A percentile compares a stretch with the other conserved stretches of the same genome.
Conservation (phyloP, 2,797 vertebrate genomes). For the Trachops cirrhosus region DNA sequence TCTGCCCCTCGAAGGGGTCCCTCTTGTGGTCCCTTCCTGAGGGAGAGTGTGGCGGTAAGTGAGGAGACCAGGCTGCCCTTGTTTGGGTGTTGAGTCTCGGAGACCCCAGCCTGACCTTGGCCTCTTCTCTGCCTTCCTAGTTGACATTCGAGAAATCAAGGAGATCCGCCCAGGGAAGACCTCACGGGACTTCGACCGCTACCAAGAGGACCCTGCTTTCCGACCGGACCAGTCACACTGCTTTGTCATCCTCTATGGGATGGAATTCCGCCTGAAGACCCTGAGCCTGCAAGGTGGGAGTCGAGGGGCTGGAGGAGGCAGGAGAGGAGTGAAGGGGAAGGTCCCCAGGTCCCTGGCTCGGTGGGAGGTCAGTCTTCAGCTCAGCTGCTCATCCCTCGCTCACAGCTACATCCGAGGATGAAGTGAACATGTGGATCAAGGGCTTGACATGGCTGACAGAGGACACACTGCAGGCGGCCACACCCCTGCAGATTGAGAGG, state of each 20-base stretch:
- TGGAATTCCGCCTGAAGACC: conserved; percentile 96
- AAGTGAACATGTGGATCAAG: conserved; percentile 98
- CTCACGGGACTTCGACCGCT: conserved; percentile 97
- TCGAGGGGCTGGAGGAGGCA: background rate
- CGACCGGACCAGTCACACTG: conserved; percentile 92
- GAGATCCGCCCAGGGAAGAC: conserved; percentile 95
- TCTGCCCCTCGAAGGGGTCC: background rate
- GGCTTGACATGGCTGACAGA: conserved; percentile 93
- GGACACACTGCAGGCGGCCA: conserved; percentile 93
- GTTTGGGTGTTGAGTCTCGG: background rate
- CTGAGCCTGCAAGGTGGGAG: conserved; percentile 94
- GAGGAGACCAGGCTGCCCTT: background rate
- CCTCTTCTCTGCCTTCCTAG: conserved; percentile 77
- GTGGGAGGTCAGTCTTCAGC: background rate
- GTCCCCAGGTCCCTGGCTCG: background rate
- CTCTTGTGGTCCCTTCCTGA: background rate
- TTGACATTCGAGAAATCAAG: conserved; percentile 98
- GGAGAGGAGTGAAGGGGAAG: background rate
- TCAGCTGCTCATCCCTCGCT: background rate
- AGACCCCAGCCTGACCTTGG: background rate
- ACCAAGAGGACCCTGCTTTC: conserved; percentile 92
- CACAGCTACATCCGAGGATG: conserved; percentile 95
- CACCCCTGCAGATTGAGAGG: conserved; percentile 97
- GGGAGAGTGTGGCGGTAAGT: background rate
- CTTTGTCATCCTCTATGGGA: conserved; percentile 96